Evolutionary conservation across 2,888 invertebrate genomes (phyloP).

Genomic region (Athripsodes cinereus): DNA sequence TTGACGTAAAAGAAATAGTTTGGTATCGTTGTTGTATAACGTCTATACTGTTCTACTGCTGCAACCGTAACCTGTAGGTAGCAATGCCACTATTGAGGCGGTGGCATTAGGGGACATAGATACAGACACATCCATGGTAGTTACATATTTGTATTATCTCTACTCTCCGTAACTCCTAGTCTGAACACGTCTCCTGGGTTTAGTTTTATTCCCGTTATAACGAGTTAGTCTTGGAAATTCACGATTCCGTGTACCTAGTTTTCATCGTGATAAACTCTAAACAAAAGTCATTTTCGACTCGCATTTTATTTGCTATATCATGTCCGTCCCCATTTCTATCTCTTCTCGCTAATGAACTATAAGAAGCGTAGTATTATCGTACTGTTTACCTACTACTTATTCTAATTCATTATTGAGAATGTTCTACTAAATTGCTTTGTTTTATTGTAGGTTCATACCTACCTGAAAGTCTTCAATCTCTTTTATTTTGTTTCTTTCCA

Average conservation of each 20-base stretch:
- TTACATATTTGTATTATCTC: background rate
- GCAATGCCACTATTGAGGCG: background rate
- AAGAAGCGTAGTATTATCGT: no score
- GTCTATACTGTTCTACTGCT: background rate
- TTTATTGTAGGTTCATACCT: no score
- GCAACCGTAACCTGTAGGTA: background rate
- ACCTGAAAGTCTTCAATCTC: no score
- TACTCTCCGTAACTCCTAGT: background rate
- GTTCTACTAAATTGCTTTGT: no score
- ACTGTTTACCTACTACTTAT: no score
- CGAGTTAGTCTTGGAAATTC: background rate
- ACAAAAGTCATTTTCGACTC: background rate
- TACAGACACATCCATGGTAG: background rate
- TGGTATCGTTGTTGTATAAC: no score
- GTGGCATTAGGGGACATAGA: background rate
- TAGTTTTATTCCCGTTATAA: slow-evolving; percentile 1
- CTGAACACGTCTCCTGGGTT: background rate
- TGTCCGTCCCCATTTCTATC: no score
- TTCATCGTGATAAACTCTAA: background rate
- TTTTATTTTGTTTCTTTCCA: no score
- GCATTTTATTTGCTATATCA: background rate
- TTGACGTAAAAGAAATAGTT: no score
- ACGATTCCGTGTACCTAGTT: background rate
- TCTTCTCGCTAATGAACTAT: no score
- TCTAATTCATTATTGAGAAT: no score